Conservation (phyloP, 2,888 invertebrate genomes). For the Pandemis heparana region DNA sequence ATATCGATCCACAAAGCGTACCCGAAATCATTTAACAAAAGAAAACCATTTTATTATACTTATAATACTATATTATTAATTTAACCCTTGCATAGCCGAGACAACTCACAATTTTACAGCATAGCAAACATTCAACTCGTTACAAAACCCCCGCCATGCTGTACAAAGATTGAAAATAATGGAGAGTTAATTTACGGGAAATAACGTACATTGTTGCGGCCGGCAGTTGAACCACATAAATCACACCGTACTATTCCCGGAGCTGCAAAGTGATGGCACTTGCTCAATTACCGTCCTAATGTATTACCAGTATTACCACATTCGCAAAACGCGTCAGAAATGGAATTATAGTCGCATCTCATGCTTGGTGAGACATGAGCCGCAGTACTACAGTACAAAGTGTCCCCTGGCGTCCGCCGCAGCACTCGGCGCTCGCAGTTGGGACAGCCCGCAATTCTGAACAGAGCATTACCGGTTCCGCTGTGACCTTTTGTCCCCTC, state of each 20-base stretch:
- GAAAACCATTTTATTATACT: too few relatives aligned
- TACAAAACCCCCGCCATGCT: not conserved
- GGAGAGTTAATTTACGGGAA: slow-evolving; percentile 32
- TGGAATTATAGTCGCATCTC: slow-evolving; percentile 35
- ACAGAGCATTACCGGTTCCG: slow-evolving; percentile 67
- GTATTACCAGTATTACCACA: slow-evolving; percentile 40
- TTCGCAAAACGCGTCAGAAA: slow-evolving; percentile 33
- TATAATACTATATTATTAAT: not conserved
- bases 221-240: slow-evolving; percentile 36
- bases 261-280: slow-evolving; percentile 41
- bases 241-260: slow-evolving; percentile 32
- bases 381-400: slow-evolving; percentile 6
- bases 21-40: too few relatives aligned
- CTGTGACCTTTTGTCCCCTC: slow-evolving; percentile 70
- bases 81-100: not conserved
- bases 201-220: slow-evolving; percentile 33
- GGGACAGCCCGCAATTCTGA: slow-evolving; percentile 64
- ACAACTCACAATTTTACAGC: not conserved
- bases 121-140: not conserved
- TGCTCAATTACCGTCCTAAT: slow-evolving; percentile 42
- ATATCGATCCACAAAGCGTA: too few relatives aligned
- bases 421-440: slow-evolving; percentile 2
- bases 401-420: not conserved
- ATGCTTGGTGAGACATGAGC: slow-evolving; percentile 12
- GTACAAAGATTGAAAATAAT: slow-evolving; percentile 15